Evolutionary conservation across 1,140 invertebrate genomes (phyloP).

Genomic region (Leptestheria dahalacensis): DNA sequence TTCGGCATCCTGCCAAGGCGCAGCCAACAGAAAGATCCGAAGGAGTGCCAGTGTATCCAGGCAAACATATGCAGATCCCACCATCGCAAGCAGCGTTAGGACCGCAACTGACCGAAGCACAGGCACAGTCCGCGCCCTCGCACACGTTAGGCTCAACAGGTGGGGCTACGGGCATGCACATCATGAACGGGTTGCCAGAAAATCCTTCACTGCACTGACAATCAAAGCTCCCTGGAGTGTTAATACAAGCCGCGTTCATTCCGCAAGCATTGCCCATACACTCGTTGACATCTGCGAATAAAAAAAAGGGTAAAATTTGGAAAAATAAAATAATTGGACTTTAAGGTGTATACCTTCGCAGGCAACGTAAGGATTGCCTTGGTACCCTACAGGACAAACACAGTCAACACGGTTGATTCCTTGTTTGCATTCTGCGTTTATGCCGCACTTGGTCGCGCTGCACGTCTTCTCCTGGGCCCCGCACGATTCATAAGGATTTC

Average conservation of each 20-base stretch:
- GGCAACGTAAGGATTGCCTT: slow-evolving; percentile 69
- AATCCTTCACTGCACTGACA: slow-evolving; percentile 67
- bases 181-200: slow-evolving; percentile 68
- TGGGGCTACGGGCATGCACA: slow-evolving; percentile 39
- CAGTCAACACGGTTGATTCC: slow-evolving; percentile 58
- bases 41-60: slow-evolving; percentile 54
- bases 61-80: slow-evolving; percentile 40
- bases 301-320: slow-evolving; percentile 5
- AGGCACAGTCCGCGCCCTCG: slow-evolving; percentile 43
- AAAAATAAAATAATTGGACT: background rate
- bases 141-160: slow-evolving; percentile 35
- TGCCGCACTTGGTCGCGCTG: slow-evolving; percentile 51
- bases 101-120: slow-evolving; percentile 65
- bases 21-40: slow-evolving; percentile 49
- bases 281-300: slow-evolving; percentile 54
- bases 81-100: slow-evolving; percentile 78
- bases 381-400: slow-evolving; percentile 59
- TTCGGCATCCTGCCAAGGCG: slow-evolving; percentile 29
- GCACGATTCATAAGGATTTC: slow-evolving; percentile 75
- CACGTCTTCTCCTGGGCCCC: slow-evolving; percentile 51
- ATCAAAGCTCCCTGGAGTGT: slow-evolving; percentile 69
- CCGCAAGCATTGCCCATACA: slow-evolving; percentile 66
- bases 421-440: slow-evolving; percentile 58
- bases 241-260: slow-evolving; percentile 69
- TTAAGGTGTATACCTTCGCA: slow-evolving; percentile 42